Percentiles rank a stretch among this genome's conserved stretches.
Evolutionary conservation across 2,113 vertebrate genomes (phyloP).

Genomic region (Menura novaehollandiae): DNA sequence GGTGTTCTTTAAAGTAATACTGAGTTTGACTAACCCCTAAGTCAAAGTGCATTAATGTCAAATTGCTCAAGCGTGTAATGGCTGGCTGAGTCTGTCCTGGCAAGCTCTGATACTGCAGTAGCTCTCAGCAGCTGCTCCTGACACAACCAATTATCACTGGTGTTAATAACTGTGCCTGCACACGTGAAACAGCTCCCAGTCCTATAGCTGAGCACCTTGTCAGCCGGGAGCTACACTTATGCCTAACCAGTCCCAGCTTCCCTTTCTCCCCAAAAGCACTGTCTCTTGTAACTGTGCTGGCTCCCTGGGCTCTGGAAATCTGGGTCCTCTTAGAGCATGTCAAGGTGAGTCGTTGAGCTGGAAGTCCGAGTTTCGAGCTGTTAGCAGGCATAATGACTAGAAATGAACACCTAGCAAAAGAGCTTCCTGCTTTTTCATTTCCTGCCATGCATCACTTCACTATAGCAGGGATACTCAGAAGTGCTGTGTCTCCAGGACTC

Average conservation of each 20-base stretch:
- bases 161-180: not conserved
- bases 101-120: not conserved
- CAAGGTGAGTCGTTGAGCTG: not conserved
- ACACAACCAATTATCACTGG: constrained; percentile 14
- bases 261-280: not conserved
- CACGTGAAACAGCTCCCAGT: not conserved
- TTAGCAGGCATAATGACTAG: not conserved
- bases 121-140: constrained; percentile 52
- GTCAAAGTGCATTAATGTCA: constrained; percentile 38
- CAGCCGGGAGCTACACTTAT: not conserved
- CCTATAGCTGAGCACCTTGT: not conserved
- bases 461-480: not conserved
- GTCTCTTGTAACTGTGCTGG: not conserved
- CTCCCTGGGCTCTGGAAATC: not conserved
- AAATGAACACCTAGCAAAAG: not conserved
- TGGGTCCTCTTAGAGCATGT: not conserved
- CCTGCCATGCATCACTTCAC: not conserved
- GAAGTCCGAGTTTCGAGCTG: not conserved
- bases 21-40: constrained; percentile 20
- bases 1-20: not conserved
- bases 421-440: not conserved
- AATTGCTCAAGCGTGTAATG: not conserved
- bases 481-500: not conserved
- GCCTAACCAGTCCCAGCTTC: not conserved
- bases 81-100: not conserved